phyloP scores from a whole-genome alignment of 2,888 invertebrate species.

The Papilio gigon region DNA sequence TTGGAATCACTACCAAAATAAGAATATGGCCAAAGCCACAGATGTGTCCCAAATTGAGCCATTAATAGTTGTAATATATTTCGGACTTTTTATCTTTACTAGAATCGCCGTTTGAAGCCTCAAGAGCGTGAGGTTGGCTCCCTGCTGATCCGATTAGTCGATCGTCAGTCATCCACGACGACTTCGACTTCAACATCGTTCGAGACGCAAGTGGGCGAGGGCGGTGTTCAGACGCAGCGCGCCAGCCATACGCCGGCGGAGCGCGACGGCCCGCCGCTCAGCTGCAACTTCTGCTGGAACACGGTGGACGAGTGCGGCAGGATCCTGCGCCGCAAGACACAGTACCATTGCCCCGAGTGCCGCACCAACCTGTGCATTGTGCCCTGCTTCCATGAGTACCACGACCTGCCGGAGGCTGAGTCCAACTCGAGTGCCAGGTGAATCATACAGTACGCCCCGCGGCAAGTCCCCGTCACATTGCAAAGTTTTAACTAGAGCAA shows the following conservation, averaged over 20 bases:
- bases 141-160: constrained; percentile 58
- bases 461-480: neutral
- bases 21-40: too few species aligned
- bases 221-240: constrained; percentile 64
- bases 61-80: too few species aligned
- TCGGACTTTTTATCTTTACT: neutral
- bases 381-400: constrained; percentile 93
- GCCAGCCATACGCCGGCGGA: constrained; percentile 93
- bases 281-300: constrained; percentile 96
- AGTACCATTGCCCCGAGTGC: constrained; percentile 95
- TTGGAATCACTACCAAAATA: too few species aligned
- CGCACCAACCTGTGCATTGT: constrained; percentile 94
- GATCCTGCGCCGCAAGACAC: constrained; percentile 92
- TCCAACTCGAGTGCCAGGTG: constrained; percentile 50
- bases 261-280: constrained; percentile 90
- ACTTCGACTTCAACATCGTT: constrained; percentile 49
- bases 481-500: neutral
- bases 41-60: too few species aligned
- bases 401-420: constrained; percentile 80
- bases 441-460: neutral
- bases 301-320: constrained; percentile 92
- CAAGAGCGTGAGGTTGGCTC: constrained; percentile 57
- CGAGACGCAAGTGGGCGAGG: constrained; percentile 46
- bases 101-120: constrained; percentile 51
- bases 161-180: constrained; percentile 53